Evolutionary conservation across 1,140 invertebrate species (phyloP), one percentile per base, ranked within the genome.

Genomic region (Euura lappo): DNA sequence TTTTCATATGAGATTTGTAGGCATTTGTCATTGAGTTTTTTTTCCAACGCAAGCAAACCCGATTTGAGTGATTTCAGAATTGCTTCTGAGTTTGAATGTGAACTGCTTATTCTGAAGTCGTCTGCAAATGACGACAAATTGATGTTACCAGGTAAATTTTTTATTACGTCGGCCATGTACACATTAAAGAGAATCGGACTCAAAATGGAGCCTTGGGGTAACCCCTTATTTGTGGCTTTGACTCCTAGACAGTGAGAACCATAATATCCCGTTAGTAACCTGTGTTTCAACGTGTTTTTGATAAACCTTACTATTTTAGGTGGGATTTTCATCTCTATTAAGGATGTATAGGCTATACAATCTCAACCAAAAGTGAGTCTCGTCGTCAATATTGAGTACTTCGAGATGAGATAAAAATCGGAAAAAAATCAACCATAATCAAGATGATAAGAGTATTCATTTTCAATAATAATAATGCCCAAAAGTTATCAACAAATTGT

Each of bases 181-280:
- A 75, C 47, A 28, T 72, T 75, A 28, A 75, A 78, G n/a, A 78
- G 44, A 7, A 75, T 45, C 0, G 77, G 75, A 65, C 74, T 76
- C 4, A n/a, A 44, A 2, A 75, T 71, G 46, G 71, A 69, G 1
- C 74, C 75, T 68, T 78, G 77, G 0, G 74, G 73, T 47, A 76
- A 46, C 2, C 73, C 75, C 46, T 68, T 75, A 2, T 4, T 8
- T 51, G 68, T 71, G 13, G n/a, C 2, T 60, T 65, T 69, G 5
- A 65, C 45, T 11, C 68, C 73, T 2, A 70, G 1, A 4, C 51
- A 10, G n/a, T n/a, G n/a, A n/a, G n/a, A n/a, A n/a, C n/a, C n/a
- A n/a, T n/a, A n/a, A n/a, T n/a, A n/a, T n/a, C n/a, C n/a, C n/a
- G n/a, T n/a, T n/a, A n/a, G n/a, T n/a, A n/a, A n/a, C n/a, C n/a